Percentiles rank a stretch among this genome's conserved stretches.
Conservation (phyloP, 1,140 invertebrate genomes). For the Drosophila obscura region DNA sequence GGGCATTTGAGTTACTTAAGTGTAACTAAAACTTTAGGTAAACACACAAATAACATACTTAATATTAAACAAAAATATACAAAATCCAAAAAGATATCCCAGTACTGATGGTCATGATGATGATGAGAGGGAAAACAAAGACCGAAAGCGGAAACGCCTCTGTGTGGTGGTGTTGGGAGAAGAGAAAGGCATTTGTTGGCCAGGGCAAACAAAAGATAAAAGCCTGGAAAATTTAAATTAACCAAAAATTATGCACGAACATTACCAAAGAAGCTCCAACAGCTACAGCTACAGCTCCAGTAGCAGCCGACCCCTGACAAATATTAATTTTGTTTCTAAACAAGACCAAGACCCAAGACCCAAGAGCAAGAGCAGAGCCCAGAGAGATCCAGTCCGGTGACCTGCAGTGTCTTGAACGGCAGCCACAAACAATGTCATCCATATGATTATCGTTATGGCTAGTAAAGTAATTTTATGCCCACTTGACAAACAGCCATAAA, state of each 20-base stretch:
- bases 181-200: constrained; percentile 11
- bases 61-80: constrained; percentile 83
- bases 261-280: constrained; percentile 55
- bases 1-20: constrained; percentile 79
- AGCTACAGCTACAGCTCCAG: background rate
- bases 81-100: constrained; percentile 41
- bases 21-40: constrained; percentile 82
- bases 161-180: constrained; percentile 6
- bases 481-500: constrained; percentile 76
- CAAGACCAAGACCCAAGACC: constrained; percentile 21
- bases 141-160: constrained; percentile 56
- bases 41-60: constrained; percentile 82
- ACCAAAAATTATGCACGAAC: constrained; percentile 82
- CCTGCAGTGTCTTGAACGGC: constrained; percentile 60
- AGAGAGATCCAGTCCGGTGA: constrained; percentile 18
- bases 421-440: constrained; percentile 79
- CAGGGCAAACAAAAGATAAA: constrained; percentile 78
- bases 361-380: background rate
- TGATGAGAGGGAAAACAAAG: constrained; percentile 56
- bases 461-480: constrained; percentile 78
- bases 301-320: constrained; percentile 66
- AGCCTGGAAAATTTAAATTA: constrained; percentile 79
- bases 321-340: constrained; percentile 82
- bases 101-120: constrained; percentile 25
- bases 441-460: constrained; percentile 77